These are phyloP conservation scores for Pocillopora damicornis DNA, from an alignment of 64 coral and sea anemone species.

Conservation along the genomic window DNA sequence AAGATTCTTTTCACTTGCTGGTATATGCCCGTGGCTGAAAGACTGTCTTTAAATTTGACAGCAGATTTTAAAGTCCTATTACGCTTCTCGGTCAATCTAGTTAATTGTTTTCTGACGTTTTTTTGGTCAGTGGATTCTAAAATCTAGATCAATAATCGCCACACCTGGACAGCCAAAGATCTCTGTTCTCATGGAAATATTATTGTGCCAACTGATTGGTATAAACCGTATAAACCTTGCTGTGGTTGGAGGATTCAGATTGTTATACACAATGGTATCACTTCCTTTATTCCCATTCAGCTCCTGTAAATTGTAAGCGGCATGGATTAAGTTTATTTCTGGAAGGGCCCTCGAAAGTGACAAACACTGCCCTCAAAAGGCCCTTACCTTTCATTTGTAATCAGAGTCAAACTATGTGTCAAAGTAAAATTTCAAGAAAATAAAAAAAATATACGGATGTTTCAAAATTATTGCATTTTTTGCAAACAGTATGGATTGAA, in stretches of 20 bases:
- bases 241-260: background rate
- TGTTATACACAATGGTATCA: background rate
- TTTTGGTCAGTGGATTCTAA: background rate
- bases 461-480: background rate
- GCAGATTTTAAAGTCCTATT: too few species aligned
- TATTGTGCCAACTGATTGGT: background rate
- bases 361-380: too few species aligned
- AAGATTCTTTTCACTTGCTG: too few species aligned
- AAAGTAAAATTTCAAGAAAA: background rate
- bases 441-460: background rate
- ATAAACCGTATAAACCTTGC: constrained; percentile 14
- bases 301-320: background rate
- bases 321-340: too few species aligned
- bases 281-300: constrained; percentile 8
- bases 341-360: too few species aligned
- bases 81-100: too few species aligned
- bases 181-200: constrained; percentile 25
- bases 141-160: background rate
- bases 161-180: constrained; percentile 21
- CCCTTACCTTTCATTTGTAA: background rate
- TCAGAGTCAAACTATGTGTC: background rate
- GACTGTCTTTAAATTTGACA: too few species aligned
- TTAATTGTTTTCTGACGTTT: too few species aligned
- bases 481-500: background rate
- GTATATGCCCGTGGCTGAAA: too few species aligned